Conservation (phyloP, 2,113 vertebrate genomes). For the Apteryx mantelli region DNA sequence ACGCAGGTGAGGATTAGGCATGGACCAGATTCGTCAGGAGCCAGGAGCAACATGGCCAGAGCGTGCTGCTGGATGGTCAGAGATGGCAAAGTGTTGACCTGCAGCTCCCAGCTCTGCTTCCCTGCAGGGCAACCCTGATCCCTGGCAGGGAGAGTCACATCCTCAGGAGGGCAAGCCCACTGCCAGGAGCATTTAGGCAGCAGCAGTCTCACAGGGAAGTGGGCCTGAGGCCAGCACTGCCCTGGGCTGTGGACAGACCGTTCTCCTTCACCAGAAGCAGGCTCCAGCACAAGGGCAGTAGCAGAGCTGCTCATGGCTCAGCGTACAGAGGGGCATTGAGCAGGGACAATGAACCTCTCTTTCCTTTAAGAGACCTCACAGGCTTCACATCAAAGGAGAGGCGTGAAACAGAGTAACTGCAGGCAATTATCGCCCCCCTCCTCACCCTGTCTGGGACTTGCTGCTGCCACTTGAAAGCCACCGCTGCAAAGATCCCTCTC, state of each 20-base stretch:
- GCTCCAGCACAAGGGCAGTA: neutral
- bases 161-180: neutral
- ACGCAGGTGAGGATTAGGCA: neutral
- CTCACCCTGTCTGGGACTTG: neutral
- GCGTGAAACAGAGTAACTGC: neutral
- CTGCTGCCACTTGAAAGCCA: neutral
- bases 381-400: neutral
- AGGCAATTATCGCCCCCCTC: neutral
- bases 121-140: rapidly evolving
- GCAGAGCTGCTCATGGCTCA: neutral
- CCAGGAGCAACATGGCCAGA: neutral
- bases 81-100: neutral
- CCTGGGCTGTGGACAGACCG: rapidly evolving
- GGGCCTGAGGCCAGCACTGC: neutral
- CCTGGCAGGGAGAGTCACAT: neutral
- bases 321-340: neutral
- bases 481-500: neutral
- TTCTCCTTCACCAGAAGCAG: neutral
- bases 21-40: neutral
- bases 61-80: neutral
- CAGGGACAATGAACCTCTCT: neutral
- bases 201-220: rapidly evolving
- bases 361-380: neutral
- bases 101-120: neutral
- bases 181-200: neutral